Evolutionary conservation across 1,140 invertebrate genomes (phyloP).

Genomic region (Charaxes varanes): DNA sequence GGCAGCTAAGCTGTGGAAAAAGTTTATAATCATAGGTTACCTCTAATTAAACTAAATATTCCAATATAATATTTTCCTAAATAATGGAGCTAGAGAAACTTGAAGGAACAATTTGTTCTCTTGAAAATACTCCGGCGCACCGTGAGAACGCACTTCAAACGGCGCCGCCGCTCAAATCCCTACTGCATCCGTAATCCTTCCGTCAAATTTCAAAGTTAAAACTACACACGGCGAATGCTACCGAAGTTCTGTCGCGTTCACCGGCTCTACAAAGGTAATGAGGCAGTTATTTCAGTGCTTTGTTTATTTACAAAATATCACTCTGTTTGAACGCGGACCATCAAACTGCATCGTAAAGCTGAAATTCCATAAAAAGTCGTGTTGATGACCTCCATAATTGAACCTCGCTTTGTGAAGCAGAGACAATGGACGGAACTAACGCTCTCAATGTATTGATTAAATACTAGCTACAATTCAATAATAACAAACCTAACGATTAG

Average conservation of each 20-base stretch:
- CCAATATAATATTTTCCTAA: too few species aligned
- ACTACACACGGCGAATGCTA: constrained; percentile 42
- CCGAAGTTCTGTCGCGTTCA: constrained; percentile 49
- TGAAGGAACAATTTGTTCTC: too few species aligned
- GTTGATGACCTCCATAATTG: constrained; percentile 72
- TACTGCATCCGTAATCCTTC: constrained; percentile 34
- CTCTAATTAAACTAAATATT: too few species aligned
- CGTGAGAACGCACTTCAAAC: constrained; percentile 23
- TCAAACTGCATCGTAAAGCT: constrained; percentile 71
- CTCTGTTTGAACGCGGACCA: constrained; percentile 72
- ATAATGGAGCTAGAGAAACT: too few species aligned
- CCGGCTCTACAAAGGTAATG: constrained; percentile 70
- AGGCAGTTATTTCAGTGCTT: constrained; percentile 66
- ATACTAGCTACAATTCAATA: constrained; percentile 25
- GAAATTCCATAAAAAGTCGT: constrained; percentile 73
- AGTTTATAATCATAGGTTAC: too few species aligned
- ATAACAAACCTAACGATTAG: constrained; percentile 4
- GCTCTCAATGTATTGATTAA: constrained; percentile 50
- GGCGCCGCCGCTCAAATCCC: constrained; percentile 25
- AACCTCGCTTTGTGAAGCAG: constrained; percentile 57
- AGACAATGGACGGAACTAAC: constrained; percentile 64
- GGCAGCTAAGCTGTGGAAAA: too few species aligned
- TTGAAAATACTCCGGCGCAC: background rate
- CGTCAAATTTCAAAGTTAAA: constrained; percentile 35
- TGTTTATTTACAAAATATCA: constrained; percentile 75